These are phyloP conservation scores for Aquatica leii DNA, from an alignment of 2,888 invertebrate genomes.

Conservation along the genomic window DNA sequence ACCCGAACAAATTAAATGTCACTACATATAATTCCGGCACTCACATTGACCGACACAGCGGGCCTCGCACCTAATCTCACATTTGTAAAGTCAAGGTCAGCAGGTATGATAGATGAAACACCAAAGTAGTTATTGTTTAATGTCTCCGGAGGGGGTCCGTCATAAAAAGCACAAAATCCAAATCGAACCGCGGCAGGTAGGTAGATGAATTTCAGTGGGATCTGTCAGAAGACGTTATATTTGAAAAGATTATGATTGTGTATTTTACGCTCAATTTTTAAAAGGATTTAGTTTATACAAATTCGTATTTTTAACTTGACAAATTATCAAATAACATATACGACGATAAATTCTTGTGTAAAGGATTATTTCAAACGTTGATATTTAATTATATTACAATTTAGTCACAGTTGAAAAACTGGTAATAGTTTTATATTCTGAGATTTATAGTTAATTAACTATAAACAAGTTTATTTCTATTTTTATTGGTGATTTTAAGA, in stretches of 20 bases:
- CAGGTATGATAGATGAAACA: constrained; percentile 58
- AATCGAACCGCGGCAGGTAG: constrained; percentile 50
- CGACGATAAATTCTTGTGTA: too few species aligned
- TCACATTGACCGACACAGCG: constrained; percentile 51
- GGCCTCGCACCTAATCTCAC: constrained; percentile 57
- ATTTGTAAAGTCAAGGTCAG: constrained; percentile 52
- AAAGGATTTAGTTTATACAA: constrained; percentile 12
- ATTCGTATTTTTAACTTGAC: constrained; percentile 4
- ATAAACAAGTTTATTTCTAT: too few species aligned
- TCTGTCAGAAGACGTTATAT: constrained; percentile 50
- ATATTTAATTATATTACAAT: too few species aligned
- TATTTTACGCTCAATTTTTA: constrained; percentile 40
- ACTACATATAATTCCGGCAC: constrained; percentile 52
- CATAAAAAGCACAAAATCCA: constrained; percentile 50
- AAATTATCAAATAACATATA: constrained; percentile 6
- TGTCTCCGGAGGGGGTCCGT: constrained; percentile 57
- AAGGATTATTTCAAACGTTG: too few species aligned
- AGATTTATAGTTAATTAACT: too few species aligned
- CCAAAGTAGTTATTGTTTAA: constrained; percentile 62
- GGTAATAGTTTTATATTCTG: too few species aligned
- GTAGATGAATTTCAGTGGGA: constrained; percentile 46
- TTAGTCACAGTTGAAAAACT: too few species aligned
- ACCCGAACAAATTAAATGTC: constrained; percentile 59
- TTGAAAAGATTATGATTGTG: constrained; percentile 53
- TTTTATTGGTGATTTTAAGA: too few species aligned